Evolutionary conservation across 1,140 invertebrate species (phyloP).

Genomic region (Limonius californicus): DNA sequence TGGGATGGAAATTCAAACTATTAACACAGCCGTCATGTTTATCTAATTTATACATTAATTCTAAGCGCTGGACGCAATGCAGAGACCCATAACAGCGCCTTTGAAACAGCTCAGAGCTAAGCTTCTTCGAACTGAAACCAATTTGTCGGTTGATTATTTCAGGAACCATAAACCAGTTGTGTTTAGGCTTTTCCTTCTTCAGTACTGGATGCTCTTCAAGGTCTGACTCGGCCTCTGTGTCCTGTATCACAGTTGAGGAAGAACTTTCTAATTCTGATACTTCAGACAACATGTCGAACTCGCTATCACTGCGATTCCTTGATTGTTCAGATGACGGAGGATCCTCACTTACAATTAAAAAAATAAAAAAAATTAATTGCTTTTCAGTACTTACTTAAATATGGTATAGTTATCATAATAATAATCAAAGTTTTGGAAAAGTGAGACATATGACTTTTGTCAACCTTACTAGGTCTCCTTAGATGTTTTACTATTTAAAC

Average conservation of each 20-base stretch:
- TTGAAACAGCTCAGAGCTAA: constrained; percentile 59
- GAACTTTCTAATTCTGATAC: constrained; percentile 20
- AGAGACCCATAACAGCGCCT: constrained; percentile 76
- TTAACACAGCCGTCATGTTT: constrained; percentile 89
- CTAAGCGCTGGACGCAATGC: constrained; percentile 75
- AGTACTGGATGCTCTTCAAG: constrained; percentile 52
- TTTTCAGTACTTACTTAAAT: too few species aligned
- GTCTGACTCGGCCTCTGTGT: constrained; percentile 46
- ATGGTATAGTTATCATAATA: too few species aligned
- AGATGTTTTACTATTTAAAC: too few species aligned
- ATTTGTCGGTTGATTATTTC: constrained; percentile 61
- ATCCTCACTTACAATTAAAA: too few species aligned
- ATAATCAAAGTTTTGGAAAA: too few species aligned
- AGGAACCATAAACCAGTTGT: constrained; percentile 61
- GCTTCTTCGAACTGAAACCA: constrained; percentile 48
- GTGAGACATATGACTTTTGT: too few species aligned
- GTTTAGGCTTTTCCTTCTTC: constrained; percentile 59
- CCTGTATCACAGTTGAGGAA: constrained; percentile 41
- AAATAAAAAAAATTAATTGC: too few species aligned
- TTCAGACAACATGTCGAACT: constrained; percentile 1
- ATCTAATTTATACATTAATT: constrained; percentile 73
- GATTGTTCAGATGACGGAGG: neutral
- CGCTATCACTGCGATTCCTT: neutral
- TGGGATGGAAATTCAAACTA: constrained; percentile 83
- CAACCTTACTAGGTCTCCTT: too few species aligned